Conservation (phyloP, 1,140 invertebrate species). For the Goniozus legneri region DNA sequence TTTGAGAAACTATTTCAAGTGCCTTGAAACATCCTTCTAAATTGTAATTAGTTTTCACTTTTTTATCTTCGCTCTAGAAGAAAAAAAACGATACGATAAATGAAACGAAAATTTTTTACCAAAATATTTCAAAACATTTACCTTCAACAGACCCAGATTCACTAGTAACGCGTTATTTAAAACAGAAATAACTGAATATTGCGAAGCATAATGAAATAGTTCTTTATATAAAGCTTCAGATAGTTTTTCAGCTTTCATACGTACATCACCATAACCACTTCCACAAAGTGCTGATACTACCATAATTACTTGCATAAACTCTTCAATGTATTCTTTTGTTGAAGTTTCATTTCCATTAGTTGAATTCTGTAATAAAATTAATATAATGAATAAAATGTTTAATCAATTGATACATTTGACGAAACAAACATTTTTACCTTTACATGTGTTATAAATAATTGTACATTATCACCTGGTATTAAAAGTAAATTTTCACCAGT, state of each 20-base stretch:
- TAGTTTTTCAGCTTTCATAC: constrained; percentile 53
- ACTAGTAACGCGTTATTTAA: constrained; percentile 67
- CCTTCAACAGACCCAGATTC: constrained; percentile 68
- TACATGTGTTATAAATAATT: constrained; percentile 50
- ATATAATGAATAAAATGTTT: constrained; percentile 11
- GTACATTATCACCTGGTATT: constrained; percentile 49
- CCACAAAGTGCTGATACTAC: constrained; percentile 60
- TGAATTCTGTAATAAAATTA: constrained; percentile 34
- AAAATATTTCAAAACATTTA: constrained; percentile 32
- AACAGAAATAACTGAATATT: constrained; percentile 50
- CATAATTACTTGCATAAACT: constrained; percentile 55
- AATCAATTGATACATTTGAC: constrained; percentile 13
- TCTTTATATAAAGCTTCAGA: constrained; percentile 59
- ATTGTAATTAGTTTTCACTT: constrained; percentile 57
- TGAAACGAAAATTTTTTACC: constrained; percentile 10
- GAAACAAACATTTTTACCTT: too few species aligned
- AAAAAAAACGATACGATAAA: constrained; percentile 12
- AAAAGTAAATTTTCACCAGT: constrained; percentile 58
- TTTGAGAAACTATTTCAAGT: constrained; percentile 54
- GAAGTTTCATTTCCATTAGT: constrained; percentile 19
- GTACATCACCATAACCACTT: constrained; percentile 55
- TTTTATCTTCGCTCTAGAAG: constrained; percentile 59
- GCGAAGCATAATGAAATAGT: constrained; percentile 57
- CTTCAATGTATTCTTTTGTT: constrained; percentile 45
- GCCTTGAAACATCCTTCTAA: constrained; percentile 60